Evolutionary conservation across 2,797 vertebrate genomes (phyloP), one percentile per base, ranked within the genome.

Genomic region (Syngnathus rostellatus): DNA sequence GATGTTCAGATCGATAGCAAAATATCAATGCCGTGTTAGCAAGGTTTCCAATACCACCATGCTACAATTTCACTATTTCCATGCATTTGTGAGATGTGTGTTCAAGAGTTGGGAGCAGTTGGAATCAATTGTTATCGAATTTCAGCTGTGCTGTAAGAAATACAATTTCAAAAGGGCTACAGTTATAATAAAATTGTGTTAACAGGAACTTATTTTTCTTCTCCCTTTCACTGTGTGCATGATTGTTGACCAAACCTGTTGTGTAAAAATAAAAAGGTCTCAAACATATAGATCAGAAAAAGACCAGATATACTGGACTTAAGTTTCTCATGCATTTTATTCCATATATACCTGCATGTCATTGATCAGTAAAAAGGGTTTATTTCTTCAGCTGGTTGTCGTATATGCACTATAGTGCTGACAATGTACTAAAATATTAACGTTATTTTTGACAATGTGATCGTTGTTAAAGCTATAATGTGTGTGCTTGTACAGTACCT

Each of bases 401-500:
- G 3, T 31, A 31, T 31, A n/a, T n/a, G n/a, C n/a, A n/a, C n/a
- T 31, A 31, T 31, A 31, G 31, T 4, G 31, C 31, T 3, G 31
- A 31, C 31, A 31, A 31, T 31, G 31, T 31, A 31, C 3, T 3
- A 31, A 31, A 31, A 31, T 31, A 14, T 14, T 10, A 4, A 14
- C 43, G 5, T 45, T 12, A 10, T 3, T 16, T 19, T 4, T 1
- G 17, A 43, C 23, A 63, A 25, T 45, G 21, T 25, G 61, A 63
- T n/a, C 16, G 31, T 40, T 58, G 5, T 64, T 43, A 63, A 63
- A 31, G 0, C 10, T 14, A 1, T 25, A 10, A 3, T 46, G 17
- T 70, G 31, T 2, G 43, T 21, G 39, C 5, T 25, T 40, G 59
- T 40, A 75, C 65, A 31, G 31, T 86, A 94, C 92, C 93, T 92